Evolutionary conservation across 2,797 vertebrate species (phyloP), one percentile per base, ranked within the genome.

Genomic region (Phyllotis vaccarum): DNA sequence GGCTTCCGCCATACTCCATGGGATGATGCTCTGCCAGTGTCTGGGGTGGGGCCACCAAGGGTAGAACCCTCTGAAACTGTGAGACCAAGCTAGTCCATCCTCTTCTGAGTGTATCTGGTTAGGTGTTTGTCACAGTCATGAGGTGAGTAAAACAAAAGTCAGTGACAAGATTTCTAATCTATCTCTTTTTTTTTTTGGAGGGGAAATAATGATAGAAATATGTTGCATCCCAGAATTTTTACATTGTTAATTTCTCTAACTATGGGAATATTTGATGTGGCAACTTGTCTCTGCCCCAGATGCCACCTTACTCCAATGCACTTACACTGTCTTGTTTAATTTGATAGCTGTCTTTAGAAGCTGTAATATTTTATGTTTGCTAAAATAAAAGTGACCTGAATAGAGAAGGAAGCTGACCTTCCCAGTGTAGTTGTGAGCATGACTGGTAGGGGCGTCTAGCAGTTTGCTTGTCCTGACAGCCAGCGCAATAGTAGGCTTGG

Each of bases 321-420:
- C 24, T 83, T 34, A n/a, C 34, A 58, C 37, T 31, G 86, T 90
- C 89, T 90, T 56, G 9, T 94, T 96, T 79, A 86, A 82, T 92
- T 91, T 81, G 91, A 94, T 94, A 72, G 94, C 89, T 89, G 6
- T 80, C 91, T 95, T 93, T 91, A 81, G 64, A 85, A 74, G 86
- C 56, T 49, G 78, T 81, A 91, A 37, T 66, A 58, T 90, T 95
- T 95, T 95, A 72, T 70, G 74, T 3, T 43, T 72, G 76, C 13
- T 74, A 82, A 89, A 93, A 80, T 95, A 90, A 90, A 96, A 94
- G 31, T 85, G 46, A 82, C 46, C 58, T 24, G 54, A 68, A 85
- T n/a, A 31, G 85, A 76, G 94, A 52, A 66, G 40, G 91, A 87
- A 70, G 62, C 34, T 24, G 62, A 83, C 46, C 66, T 17, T 85